A percentile compares a stretch with the other conserved stretches of the same genome.
Conservation (phyloP, 2,888 invertebrate genomes). For the Blomia tropicalis region DNA sequence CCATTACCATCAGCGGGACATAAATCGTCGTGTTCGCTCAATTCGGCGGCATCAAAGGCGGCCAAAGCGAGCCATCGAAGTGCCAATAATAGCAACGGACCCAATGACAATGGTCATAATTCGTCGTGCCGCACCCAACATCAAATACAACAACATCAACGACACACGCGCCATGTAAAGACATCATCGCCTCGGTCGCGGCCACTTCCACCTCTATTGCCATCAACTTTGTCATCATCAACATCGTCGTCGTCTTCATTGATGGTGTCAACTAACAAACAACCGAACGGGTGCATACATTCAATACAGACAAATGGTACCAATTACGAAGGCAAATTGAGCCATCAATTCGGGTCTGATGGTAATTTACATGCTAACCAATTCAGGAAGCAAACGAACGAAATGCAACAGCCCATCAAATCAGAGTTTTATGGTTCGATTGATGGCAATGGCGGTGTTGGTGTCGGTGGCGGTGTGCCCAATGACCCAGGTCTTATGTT, state of each 20-base stretch:
- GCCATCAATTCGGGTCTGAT: not conserved
- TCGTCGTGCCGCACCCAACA: slow-evolving; percentile 10
- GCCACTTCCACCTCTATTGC: no score
- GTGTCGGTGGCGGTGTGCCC: no score
- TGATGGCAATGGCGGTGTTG: not conserved
- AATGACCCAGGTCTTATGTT: no score
- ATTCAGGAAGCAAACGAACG: no score
- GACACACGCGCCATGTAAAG: slow-evolving; percentile 3
- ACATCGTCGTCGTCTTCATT: no score
- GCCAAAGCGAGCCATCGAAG: not conserved
- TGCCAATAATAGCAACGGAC: slow-evolving; percentile 6
- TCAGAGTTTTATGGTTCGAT: no score
- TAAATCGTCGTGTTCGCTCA: slow-evolving; percentile 7
- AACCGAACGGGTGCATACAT: not conserved
- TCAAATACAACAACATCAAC: no score
- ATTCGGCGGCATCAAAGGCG: slow-evolving; percentile 6
- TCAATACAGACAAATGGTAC: not conserved
- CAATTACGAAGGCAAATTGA: slow-evolving; percentile 8
- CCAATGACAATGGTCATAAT: slow-evolving; percentile 5
- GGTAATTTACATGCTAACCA: not conserved
- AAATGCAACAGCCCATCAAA: no score
- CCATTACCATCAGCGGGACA: not conserved
- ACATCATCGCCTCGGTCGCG: no score
- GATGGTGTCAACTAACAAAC: not conserved
- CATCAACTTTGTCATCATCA: not conserved